Base-by-base conservation (phyloP, 1,140 invertebrate genomes). In the Diachasma alloeum region DNA sequence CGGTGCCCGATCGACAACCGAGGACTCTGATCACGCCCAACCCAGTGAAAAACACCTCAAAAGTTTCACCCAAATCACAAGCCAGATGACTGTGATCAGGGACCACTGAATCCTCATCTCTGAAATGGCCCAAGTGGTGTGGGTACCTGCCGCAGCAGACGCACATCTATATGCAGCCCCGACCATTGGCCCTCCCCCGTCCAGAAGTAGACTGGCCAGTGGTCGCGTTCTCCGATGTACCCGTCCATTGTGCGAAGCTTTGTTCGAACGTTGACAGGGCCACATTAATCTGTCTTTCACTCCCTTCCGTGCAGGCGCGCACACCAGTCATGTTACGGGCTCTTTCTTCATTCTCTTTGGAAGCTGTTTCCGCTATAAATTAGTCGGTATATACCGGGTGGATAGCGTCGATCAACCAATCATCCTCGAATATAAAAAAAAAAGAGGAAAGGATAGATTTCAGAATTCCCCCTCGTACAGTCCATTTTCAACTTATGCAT, bases 261-360 rank as follows among this genome's bases (percentile, higher is more conserved):
- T 88, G 87, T 88, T 87, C 86, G 83, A 87, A 87, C 83, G 81
- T 83, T 87, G 87, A 88, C 87, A 86, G 86, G 83, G 85, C 86
- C 84, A 87, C 87, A 88, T 88, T 88, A 88, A 88, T 88, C 86
- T 88, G 86, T 85, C 87, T 85, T 83, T 86, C 84, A 83, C 83
- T 84, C 85, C 83, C 83, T 86, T 83, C 83, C 82, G 81, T 80
- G 31, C 42, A 31, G 11, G 37, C 74, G 70, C 36, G 13, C 42
- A 72, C 76, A 26, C 56, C 63, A 72, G 79, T 79, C 83, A 82
- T 83, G 83, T 82, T 85, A 85, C 82, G 83, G 4, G 36, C 66
- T 68, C 66, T 68, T 68, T 68, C 46, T 71, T 53, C 39, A 48
- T 53, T 71, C 39, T 22, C 24, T 71, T 53, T 44, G 22, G 42